Evolutionary conservation across 2,113 vertebrate species (phyloP), one percentile per base, ranked within the genome.

Genomic region (Tragelaphus strepsiceros): DNA sequence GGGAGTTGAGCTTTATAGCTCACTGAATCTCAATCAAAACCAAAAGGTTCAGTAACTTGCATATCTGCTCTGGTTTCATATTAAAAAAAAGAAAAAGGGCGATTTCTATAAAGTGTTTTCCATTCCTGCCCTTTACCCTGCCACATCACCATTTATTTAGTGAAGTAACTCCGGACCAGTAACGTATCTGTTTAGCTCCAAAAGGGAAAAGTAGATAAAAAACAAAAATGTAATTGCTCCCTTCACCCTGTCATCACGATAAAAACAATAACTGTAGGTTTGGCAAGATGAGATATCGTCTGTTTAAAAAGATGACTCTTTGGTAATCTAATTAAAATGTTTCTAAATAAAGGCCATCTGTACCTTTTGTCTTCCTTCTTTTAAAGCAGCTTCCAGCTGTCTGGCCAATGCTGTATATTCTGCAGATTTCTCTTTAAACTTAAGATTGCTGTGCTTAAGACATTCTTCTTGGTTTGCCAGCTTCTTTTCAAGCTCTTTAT

Each of bases 351-450:
- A 96, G 90, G 91, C 58, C 46, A 81, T 92, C 59, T 78, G 61
- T 98, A 99, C 99, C 99, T 99, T 99, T 94, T 98, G 99, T 95
- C 92, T 99, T 62, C 99, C 99, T 86, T 99, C 99, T 39, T 99
- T 98, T 92, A 99, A 78, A 78, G 99, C 99, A 7, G 96, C 98
- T 97, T 99, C 99, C 89, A 99, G 98, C 98, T 99, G 99, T 94
- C 98, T 98, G 92, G 95, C 97, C 96, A 99, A 98, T 43, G 98
- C 97, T 96, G 98, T 98, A 46, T 97, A 99, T 81, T 99, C 99
- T 7, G 97, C 97, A 8, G 98, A 99, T 97, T 99, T 99, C 88
- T 99, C 98, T 81, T 99, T 98, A 97, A 99, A 99, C 92, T 99
- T 98, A 61, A 97, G 83, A 97, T 99, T 98, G 74, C 98, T 99